phyloP scores from a whole-genome alignment of 2,797 vertebrate species.

The Mormyrus proboscirostris region DNA sequence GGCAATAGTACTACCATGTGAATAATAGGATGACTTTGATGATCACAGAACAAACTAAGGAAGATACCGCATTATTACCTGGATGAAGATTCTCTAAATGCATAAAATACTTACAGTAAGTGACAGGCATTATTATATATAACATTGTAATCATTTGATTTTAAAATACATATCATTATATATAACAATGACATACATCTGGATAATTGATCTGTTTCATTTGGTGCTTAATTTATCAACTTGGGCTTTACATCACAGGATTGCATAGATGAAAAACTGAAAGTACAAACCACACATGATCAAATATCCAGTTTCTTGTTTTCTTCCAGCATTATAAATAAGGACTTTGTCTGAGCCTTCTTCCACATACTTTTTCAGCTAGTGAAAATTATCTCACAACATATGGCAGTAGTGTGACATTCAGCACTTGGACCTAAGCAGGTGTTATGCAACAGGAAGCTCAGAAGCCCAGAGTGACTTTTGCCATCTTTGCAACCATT shows the following conservation, averaged over 20 bases:
- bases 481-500: background rate
- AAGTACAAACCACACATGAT: background rate
- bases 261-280: background rate
- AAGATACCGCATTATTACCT: background rate
- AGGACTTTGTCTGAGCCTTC: background rate
- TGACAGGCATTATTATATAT: background rate
- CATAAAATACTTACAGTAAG: background rate
- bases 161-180: background rate
- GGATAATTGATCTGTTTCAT: background rate
- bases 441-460: background rate
- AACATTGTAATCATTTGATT: background rate
- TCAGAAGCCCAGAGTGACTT: background rate
- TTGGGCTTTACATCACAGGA: background rate
- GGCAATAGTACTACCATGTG: background rate
- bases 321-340: background rate
- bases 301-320: constrained; percentile 3
- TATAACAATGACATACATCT: background rate
- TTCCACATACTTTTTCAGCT: background rate
- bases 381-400: background rate
- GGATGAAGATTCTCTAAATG: background rate
- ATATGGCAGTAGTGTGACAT: background rate
- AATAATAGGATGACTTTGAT: background rate
- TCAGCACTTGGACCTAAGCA: background rate
- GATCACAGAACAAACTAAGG: background rate
- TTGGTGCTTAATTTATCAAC: background rate